Conservation (phyloP, 1,140 invertebrate species). For the Coptotermes formosanus region DNA sequence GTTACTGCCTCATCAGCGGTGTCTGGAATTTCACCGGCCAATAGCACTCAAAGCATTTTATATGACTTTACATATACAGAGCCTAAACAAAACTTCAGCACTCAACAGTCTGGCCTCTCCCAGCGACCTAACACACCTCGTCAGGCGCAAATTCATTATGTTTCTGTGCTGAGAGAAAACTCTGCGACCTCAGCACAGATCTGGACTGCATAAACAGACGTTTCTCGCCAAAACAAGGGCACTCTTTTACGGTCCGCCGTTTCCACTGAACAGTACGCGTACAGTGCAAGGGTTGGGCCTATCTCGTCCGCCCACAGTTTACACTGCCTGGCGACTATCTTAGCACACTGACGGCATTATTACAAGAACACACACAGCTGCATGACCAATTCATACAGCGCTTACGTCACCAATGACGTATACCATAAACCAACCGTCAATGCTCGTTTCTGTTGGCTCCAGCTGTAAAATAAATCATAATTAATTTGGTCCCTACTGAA, state of each 20-base stretch:
- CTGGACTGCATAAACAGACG: too few species aligned
- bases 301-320: neutral
- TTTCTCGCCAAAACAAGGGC: neutral
- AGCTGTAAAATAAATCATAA: neutral
- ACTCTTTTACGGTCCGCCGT: neutral
- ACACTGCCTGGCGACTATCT: neutral
- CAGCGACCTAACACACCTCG: too few species aligned
- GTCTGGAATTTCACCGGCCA: too few species aligned
- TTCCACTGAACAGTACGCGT: neutral
- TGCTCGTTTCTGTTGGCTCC: neutral
- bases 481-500: neutral
- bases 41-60: too few species aligned
- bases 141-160: too few species aligned
- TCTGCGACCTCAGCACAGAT: too few species aligned
- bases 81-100: too few species aligned
- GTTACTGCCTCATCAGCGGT: too few species aligned
- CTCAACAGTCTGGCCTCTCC: too few species aligned
- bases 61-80: too few species aligned
- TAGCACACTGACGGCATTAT: neutral
- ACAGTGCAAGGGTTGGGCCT: neutral
- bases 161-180: too few species aligned
- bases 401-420: neutral
- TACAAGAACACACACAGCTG: neutral
- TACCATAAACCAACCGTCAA: neutral
- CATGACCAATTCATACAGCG: neutral